Percentiles rank a stretch among this genome's conserved stretches.
Conservation (phyloP, 2,113 vertebrate species). For the Peromyscus polionotus region DNA sequence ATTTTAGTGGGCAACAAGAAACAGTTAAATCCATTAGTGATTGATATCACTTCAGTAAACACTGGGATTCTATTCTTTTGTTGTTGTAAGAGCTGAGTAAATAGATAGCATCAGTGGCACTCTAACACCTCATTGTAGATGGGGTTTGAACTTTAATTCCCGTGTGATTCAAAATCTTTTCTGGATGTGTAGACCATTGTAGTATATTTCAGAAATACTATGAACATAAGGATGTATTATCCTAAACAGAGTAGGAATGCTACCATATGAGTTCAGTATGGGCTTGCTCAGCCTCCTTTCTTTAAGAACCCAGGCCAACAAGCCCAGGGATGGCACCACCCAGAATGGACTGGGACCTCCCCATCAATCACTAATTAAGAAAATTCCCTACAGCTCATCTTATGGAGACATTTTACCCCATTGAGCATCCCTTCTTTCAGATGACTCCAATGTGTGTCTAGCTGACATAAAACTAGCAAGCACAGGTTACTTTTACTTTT, state of each 20-base stretch:
- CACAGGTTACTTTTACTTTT: neutral
- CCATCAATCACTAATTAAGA: neutral
- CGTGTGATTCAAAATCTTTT: neutral
- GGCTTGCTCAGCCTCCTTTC: neutral
- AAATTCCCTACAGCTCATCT: no score
- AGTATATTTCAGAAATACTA: neutral
- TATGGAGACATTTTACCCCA: neutral
- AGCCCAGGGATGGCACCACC: neutral
- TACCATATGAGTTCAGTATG: neutral
- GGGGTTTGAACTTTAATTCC: neutral
- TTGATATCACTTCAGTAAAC: neutral
- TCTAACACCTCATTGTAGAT: neutral
- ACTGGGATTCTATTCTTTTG: neutral
- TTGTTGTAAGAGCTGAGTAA: neutral
- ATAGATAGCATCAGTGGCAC: neutral
- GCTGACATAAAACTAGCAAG: neutral
- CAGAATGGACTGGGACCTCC: neutral
- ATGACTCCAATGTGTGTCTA: neutral
- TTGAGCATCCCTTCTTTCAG: neutral
- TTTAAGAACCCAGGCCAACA: neutral
- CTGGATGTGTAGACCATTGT: neutral
- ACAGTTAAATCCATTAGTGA: neutral
- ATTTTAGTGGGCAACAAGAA: neutral
- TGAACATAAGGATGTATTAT: neutral
- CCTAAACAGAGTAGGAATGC: neutral